Evolutionary conservation across 2,888 invertebrate genomes (phyloP).

Genomic region (Stegana nigrithorax): DNA sequence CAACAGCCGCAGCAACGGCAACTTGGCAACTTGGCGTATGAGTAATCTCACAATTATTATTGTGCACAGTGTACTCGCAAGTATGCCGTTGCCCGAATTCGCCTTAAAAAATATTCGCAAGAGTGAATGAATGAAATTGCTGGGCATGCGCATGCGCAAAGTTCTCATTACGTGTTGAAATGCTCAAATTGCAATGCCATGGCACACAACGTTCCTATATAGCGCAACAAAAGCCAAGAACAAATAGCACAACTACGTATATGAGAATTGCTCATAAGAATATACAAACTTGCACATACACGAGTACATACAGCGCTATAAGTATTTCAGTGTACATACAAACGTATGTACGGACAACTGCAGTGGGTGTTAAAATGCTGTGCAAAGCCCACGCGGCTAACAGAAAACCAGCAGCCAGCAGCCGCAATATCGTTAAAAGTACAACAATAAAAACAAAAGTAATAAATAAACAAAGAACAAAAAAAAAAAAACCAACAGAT

Average conservation of each 20-base stretch:
- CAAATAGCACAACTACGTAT: conserved; percentile 24
- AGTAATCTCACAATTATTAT: too few species aligned
- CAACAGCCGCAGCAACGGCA: too few species aligned
- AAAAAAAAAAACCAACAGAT: neutral
- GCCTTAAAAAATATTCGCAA: conserved; percentile 35
- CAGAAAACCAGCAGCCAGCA: conserved; percentile 7
- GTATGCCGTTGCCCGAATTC: too few species aligned
- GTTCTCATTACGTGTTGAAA: conserved; percentile 48
- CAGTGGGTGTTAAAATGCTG: conserved; percentile 7
- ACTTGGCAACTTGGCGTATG: conserved; percentile 1
- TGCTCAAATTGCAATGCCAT: conserved; percentile 50
- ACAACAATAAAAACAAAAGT: too few species aligned
- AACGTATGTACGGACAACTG: neutral
- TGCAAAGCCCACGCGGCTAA: conserved; percentile 3
- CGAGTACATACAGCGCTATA: conserved; percentile 19
- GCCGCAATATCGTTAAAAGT: neutral
- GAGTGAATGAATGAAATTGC: conserved; percentile 26
- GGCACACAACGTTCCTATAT: conserved; percentile 15
- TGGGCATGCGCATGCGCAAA: conserved; percentile 8
- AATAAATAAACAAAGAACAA: neutral
- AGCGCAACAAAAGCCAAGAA: conserved; percentile 18
- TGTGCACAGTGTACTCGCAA: neutral
- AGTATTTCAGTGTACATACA: too few species aligned
- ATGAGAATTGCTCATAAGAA: conserved; percentile 23
- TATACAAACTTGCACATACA: conserved; percentile 29